Percentiles rank a stretch among this genome's conserved stretches.
Conservation (phyloP, 2,888 invertebrate genomes). For the Pandemis heparana region DNA sequence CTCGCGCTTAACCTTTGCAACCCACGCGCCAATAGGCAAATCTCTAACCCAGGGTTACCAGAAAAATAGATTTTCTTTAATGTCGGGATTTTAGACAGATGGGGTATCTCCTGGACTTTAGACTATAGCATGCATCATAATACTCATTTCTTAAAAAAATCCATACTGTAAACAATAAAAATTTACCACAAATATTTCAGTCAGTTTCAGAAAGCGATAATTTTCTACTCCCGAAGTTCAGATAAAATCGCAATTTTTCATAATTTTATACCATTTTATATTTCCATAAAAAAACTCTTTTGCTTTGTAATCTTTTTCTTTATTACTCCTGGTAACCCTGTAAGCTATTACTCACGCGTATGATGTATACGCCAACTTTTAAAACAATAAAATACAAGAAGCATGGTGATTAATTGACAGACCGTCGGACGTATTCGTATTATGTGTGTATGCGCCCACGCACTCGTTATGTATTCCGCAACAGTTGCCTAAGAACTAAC, state of each 20-base stretch:
- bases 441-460: conserved; percentile 20
- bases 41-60: conserved; percentile 12
- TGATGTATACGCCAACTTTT: conserved; percentile 34
- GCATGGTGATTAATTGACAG: conserved; percentile 40
- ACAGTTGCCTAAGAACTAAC: conserved; percentile 33
- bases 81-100: background rate
- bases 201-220: too few relatives aligned
- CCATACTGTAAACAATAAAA: too few relatives aligned
- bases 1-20: conserved; percentile 30
- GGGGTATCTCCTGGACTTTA: background rate
- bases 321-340: background rate
- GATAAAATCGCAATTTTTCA: too few relatives aligned
- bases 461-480: conserved; percentile 30
- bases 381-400: conserved; percentile 42
- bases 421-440: conserved; percentile 38
- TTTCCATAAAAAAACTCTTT: too few relatives aligned
- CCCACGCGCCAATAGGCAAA: conserved; percentile 31
- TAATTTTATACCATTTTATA: too few relatives aligned
- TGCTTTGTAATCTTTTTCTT: background rate
- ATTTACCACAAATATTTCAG: too few relatives aligned
- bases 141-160: too few relatives aligned
- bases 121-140: too few relatives aligned
- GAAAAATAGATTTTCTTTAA: background rate
- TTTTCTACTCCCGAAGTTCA: too few relatives aligned
- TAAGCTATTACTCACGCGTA: conserved; percentile 25